Conservation (phyloP, 1,140 invertebrate genomes). For the Drosophila nigromelanica region DNA sequence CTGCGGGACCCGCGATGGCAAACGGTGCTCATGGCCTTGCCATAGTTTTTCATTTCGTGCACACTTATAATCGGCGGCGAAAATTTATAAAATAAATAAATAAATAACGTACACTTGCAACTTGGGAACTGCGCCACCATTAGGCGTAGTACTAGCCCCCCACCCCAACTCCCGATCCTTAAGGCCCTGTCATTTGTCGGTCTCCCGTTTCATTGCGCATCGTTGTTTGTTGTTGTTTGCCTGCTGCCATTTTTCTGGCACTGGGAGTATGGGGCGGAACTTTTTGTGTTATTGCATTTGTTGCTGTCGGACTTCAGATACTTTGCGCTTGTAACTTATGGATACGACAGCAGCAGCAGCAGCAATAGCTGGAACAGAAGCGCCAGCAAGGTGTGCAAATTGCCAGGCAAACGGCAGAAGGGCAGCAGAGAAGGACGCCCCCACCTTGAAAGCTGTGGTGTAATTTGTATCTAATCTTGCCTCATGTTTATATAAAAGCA, state of each 20-base stretch:
- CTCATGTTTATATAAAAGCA: constrained; percentile 82
- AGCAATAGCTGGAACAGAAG: constrained; percentile 28
- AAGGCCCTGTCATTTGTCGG: constrained; percentile 51
- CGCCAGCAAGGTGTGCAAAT: constrained; percentile 69
- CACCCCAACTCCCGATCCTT: constrained; percentile 6
- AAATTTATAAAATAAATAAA: constrained; percentile 73
- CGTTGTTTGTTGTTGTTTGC: constrained; percentile 1
- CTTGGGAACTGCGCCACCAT: constrained; percentile 33
- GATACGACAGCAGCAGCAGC: constrained; percentile 56
- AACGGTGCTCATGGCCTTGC: constrained; percentile 17
- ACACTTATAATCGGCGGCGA: constrained; percentile 66
- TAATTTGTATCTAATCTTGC: constrained; percentile 81
- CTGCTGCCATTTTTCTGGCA: constrained; percentile 7
- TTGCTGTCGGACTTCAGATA: constrained; percentile 52
- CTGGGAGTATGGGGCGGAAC: constrained; percentile 34
- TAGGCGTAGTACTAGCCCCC: constrained; percentile 35
- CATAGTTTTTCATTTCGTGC: constrained; percentile 54
- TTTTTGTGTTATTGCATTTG: constrained; percentile 74
- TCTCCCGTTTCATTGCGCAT: constrained; percentile 20
- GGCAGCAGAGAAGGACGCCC: constrained; percentile 34
- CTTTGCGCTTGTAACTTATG: constrained; percentile 74
- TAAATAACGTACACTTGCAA: constrained; percentile 67
- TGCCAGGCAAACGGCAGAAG: constrained; percentile 42
- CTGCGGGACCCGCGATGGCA: constrained; percentile 9
- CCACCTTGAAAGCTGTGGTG: constrained; percentile 76